Evolutionary conservation across 2,888 invertebrate genomes (phyloP), one percentile per base, ranked within the genome.

Genomic region (Lasiommata megera): DNA sequence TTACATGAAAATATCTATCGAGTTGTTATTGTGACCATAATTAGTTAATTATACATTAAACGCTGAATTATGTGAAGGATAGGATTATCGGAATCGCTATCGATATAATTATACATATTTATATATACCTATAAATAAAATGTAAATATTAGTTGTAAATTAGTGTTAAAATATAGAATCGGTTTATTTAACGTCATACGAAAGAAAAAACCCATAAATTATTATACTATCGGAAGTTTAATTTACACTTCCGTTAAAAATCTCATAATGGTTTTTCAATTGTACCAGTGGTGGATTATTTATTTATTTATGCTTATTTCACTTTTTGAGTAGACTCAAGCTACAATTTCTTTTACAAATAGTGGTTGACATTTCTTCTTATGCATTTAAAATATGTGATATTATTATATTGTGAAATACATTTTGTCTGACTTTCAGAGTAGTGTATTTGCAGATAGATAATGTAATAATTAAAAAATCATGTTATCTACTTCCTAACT

Each of bases 301-400:
- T 87, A 88, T 80, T 88, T 82, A 84, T 84, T 82, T 81, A 76
- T 79, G 75, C 77, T 74, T 68, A 68, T 70, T 74, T 79, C 78
- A 77, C 76, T 77, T 77, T 79, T 77, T 71, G 70, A 71, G 69
- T 72, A 72, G 73, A 67, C 60, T 74, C 72, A 67, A 73, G 23
- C 52, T 48, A 59, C 59, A 53, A 61, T 47, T 59, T 66, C 60
- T 65, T 61, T 67, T 67, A 68, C 63, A 65, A 68, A 70, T 80
- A 83, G 81, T 78, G 74, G 77, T 82, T 79, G 75, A 79, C 74
- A 77, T 82, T 85, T 86, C 76, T 74, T 81, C 81, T 79, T 73
- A 84, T 90, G 89, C 89, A 89, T 90, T 90, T 90, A 90, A 89
- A 84, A 82, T 88, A 88, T 90, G 89, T 90, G 89, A 90, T 90